Evolutionary conservation across 2,888 invertebrate genomes (phyloP).

Genomic region (Agrypnus murinus): DNA sequence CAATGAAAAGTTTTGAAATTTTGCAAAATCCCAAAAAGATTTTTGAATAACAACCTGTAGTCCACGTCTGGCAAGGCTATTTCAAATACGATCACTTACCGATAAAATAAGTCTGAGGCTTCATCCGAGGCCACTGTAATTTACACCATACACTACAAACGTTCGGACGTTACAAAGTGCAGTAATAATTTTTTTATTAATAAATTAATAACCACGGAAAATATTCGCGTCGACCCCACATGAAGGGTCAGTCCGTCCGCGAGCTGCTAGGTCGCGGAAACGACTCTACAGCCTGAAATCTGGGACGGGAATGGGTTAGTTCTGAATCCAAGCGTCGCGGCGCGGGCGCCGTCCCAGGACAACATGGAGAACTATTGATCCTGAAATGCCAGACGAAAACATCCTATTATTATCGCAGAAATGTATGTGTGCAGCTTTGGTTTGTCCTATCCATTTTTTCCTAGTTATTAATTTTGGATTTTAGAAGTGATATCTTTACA

Average conservation of each 20-base stretch:
- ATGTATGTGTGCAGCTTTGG: conserved; percentile 14
- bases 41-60: conserved; percentile 15
- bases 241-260: conserved; percentile 61
- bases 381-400: conserved; percentile 57
- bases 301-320: conserved; percentile 66
- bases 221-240: conserved; percentile 59
- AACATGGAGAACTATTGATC: conserved; percentile 67
- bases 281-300: conserved; percentile 64
- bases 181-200: conserved; percentile 31
- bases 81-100: conserved; percentile 44
- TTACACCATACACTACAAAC: conserved; percentile 70
- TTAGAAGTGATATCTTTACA: conserved; percentile 4
- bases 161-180: conserved; percentile 40
- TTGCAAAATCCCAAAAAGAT: too few relatives aligned
- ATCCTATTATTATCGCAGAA: conserved; percentile 47
- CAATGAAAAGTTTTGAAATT: too few relatives aligned
- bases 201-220: conserved; percentile 40
- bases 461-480: conserved; percentile 1
- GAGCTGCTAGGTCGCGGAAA: conserved; percentile 56
- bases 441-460: conserved; percentile 9
- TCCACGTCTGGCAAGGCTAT: conserved; percentile 12
- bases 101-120: conserved; percentile 61
- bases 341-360: conserved; percentile 66
- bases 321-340: conserved; percentile 58
- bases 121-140: conserved; percentile 72